Conservation (phyloP, 2,888 invertebrate species). For the Subacronicta megacephala region DNA sequence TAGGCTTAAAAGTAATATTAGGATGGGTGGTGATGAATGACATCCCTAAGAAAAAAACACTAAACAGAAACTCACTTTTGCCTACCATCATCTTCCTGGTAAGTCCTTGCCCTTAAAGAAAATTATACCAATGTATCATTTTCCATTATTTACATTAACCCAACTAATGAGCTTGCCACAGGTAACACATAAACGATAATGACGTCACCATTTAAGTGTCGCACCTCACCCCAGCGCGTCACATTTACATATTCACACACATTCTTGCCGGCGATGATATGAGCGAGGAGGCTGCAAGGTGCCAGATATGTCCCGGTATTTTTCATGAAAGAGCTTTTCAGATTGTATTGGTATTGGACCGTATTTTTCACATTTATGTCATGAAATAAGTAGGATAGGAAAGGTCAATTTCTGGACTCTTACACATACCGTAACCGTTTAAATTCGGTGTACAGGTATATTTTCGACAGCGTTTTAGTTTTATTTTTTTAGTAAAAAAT, state of each 20-base stretch:
- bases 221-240: not conserved
- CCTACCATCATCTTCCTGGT: too few relatives aligned
- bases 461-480: too few relatives aligned
- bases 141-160: not conserved
- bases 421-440: too few relatives aligned
- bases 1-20: too few relatives aligned
- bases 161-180: not conserved
- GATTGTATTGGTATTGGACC: not conserved
- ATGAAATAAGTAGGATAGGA: too few relatives aligned
- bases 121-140: not conserved
- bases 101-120: too few relatives aligned
- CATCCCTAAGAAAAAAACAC: too few relatives aligned
- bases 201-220: constrained; percentile 1
- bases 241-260: constrained; percentile 20
- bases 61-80: too few relatives aligned
- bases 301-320: constrained; percentile 9
- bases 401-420: too few relatives aligned
- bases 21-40: too few relatives aligned
- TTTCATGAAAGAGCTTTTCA: not conserved
- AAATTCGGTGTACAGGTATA: too few relatives aligned
- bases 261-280: constrained; percentile 1
- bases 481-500: too few relatives aligned
- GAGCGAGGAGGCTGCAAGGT: constrained; percentile 11
- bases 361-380: not conserved
- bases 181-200: not conserved